Evolutionary conservation across 2,888 invertebrate species (phyloP), one percentile per base, ranked within the genome.

Genomic region (Netelia virgata): DNA sequence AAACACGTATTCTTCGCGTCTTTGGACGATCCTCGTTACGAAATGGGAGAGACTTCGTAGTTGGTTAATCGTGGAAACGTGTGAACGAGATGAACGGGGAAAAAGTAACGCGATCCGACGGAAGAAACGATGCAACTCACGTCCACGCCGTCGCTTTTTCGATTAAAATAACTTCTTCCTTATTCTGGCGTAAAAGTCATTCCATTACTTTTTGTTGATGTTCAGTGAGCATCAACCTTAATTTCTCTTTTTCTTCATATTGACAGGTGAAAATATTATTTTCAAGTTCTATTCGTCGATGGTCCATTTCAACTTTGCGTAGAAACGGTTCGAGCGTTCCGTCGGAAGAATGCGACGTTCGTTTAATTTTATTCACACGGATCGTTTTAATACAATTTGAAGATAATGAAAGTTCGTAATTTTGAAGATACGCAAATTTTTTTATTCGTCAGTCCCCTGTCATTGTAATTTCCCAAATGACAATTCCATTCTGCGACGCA

Each of bases 61-160:
- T 20, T 57, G 18, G 64, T 63, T 50, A 66, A 73, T 57, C 41
- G 64, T 53, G 41, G 41, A 72, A 79, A 76, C 72, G 79, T 82
- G 72, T 23, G 66, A 74, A 64, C 72, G 47, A 47, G 53, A 70
- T 63, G 36, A 18, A 36, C 55, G 14, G 43, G 43, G 64, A 72
- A 66, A 79, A 70, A 63, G 20, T 47, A 72, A 69, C 69, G 59
- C 78, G 53, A 53, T 66, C 82, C 85, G 85, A 82, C 85, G 85
- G 82, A 55, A 55, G 47, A 68, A 43, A 79, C 79, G 75, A 85
- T 79, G 75, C 82, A 16, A 53, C 75, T 79, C 85, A 85, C 85
- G 85, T 85, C 47, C 55, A 18, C 50, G 18, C 8, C 23, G 43
- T 66, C 50, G 57, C 72, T 61, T 43, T 55, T 20, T 36, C n/a